Base-by-base conservation (phyloP, 1,140 invertebrate genomes). In the Piezodorus guildinii region DNA sequence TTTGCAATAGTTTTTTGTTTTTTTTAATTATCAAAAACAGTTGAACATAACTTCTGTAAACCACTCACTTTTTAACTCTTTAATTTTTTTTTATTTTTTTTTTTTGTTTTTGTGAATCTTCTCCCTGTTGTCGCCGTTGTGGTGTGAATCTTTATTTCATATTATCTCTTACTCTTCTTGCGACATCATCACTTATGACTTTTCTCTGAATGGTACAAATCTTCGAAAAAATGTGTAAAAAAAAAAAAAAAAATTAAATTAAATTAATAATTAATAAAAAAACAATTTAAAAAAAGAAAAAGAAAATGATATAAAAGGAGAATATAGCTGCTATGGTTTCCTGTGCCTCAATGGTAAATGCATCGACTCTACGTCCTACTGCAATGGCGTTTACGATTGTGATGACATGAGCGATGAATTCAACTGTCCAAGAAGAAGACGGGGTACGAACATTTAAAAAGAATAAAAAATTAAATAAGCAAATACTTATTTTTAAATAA, bases 21-120 rank as follows among this genome's bases (percentile, higher is more conserved):
- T 39, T 10, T 39, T 39, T 39, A 30, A 12, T 39, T 39, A 39
- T 10, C 34, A 39, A 39, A 39, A 39, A 16, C 52, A 56, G 52
- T 23, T 56, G 52, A 56, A 56, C 52, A 23, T 25, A 1, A 56
- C 52, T 56, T 56, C 23, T 23, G 15, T 16, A 25, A 21, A 21
- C 21, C 17, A 21, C 23, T 56, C 23, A 23, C 23, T 56, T 56
- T 25, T 56, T 56, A 56, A 56, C 52, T 23, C 23, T 56, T 25
- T 23, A 49, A 56, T 56, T 56, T 39, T 39, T 56, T 56, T 56
- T 27, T 54, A 21, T 21, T 21, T 56, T 56, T 56, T 56, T 56
- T 21, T 56, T 56, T 56, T 56, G 52, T 56, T 56, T 56, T 56
- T 56, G 52, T 56, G 52, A 56, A 16, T 56, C 52, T 56, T 56